These are phyloP conservation scores for Pecten maximus DNA, from an alignment of 2,888 invertebrate species.

Conservation along the genomic window DNA sequence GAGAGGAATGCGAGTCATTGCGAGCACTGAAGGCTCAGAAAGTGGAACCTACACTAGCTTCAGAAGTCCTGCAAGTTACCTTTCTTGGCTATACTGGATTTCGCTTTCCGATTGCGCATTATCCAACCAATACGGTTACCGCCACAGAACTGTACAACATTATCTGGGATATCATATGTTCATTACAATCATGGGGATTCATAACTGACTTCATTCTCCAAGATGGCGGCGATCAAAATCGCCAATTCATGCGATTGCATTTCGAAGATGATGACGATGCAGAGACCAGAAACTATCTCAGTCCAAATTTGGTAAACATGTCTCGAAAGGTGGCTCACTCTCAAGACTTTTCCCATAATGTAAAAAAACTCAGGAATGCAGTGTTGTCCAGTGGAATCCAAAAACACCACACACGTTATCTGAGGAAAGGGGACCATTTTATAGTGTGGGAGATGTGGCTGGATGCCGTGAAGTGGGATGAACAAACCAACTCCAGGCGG, in stretches of 20 bases:
- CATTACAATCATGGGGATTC: constrained; percentile 44
- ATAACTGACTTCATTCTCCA: constrained; percentile 45
- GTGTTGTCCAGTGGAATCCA: too few relatives aligned
- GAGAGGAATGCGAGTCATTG: constrained; percentile 27
- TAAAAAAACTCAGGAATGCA: too few relatives aligned
- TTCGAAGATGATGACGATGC: constrained; percentile 45
- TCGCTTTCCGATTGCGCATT: constrained; percentile 48
- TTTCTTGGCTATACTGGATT: constrained; percentile 47
- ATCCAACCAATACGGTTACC: constrained; percentile 46
- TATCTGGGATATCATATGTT: constrained; percentile 44
- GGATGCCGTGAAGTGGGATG: constrained; percentile 41
- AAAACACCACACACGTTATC: too few relatives aligned
- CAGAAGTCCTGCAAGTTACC: constrained; percentile 46
- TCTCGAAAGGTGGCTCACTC: too few relatives aligned
- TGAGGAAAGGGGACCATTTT: too few relatives aligned
- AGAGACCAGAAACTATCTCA: background rate
- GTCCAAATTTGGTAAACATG: too few relatives aligned
- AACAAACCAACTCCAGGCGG: constrained; percentile 39
- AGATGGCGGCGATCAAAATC: constrained; percentile 50
- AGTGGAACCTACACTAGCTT: constrained; percentile 38
- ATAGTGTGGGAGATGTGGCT: constrained; percentile 46
- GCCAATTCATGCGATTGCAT: constrained; percentile 45
- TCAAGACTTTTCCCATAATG: too few relatives aligned
- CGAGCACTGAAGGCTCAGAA: constrained; percentile 16
- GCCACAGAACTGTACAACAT: constrained; percentile 46